A percentile compares a stretch with the other conserved stretches of the same genome.
Conservation (phyloP, 2,113 vertebrate species). For the Panthera uncia region DNA sequence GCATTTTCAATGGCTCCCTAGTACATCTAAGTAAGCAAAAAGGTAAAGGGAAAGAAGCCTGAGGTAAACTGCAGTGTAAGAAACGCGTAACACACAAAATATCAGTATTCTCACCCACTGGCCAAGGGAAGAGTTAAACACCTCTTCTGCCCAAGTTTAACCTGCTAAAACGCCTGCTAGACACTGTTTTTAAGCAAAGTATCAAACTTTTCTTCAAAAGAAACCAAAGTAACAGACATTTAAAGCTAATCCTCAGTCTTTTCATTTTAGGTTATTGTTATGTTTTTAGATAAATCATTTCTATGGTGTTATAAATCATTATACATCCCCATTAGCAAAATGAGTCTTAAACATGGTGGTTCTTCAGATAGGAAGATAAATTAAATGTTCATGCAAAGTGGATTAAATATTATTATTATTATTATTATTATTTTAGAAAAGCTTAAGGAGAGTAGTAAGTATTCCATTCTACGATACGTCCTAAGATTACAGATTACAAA, state of each 20-base stretch:
- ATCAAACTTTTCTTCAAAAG: background rate
- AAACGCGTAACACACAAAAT: background rate
- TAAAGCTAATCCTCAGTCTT: background rate
- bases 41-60: background rate
- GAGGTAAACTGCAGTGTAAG: background rate
- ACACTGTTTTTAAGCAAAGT: background rate
- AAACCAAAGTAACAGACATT: background rate
- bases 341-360: background rate
- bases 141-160: background rate
- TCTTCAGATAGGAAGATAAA: background rate
- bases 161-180: background rate
- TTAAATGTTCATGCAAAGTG: background rate
- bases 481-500: background rate
- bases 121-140: background rate
- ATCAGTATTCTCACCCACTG: background rate
- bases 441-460: background rate
- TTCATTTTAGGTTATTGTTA: background rate
- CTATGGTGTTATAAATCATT: no score
- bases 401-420: background rate
- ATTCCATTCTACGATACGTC: background rate
- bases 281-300: background rate
- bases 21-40: slow-evolving; percentile 1
- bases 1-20: background rate
- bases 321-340: background rate
- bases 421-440: background rate